Conservation (phyloP, 2,113 vertebrate genomes). For the Vireo altiloquus region DNA sequence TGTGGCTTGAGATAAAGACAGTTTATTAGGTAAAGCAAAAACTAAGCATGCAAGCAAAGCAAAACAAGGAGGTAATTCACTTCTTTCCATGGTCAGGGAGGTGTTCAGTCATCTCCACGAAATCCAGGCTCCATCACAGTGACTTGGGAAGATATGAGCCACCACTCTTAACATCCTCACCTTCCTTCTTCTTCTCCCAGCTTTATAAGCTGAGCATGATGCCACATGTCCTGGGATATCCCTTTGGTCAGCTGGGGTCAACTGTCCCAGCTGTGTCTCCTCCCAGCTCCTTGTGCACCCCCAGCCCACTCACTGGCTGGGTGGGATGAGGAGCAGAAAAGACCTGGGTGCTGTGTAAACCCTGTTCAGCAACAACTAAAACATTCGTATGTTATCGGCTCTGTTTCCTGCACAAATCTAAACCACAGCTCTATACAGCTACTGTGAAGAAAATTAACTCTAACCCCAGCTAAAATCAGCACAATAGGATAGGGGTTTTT, state of each 20-base stretch:
- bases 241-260: not conserved
- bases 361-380: not conserved
- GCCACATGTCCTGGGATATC: not conserved
- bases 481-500: not conserved
- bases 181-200: not conserved
- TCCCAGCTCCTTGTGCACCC: not conserved
- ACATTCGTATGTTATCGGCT: not conserved
- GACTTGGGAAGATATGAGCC: not conserved
- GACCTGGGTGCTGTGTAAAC: not conserved
- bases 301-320: accelerated
- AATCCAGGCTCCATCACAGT: not conserved
- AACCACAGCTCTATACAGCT: not conserved
- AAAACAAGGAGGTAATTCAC: not conserved
- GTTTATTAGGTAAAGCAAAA: not conserved
- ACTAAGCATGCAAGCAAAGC: not conserved
- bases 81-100: not conserved
- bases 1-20: not conserved
- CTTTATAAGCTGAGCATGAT: not conserved
- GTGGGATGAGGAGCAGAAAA: not conserved
- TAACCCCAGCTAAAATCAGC: not conserved
- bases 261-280: not conserved
- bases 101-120: not conserved
- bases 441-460: not conserved
- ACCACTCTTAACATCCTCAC: not conserved
- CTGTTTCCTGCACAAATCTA: not conserved